These are phyloP conservation scores for Penaeus japonicus DNA, from an alignment of 1,140 invertebrate genomes.

Conservation along the genomic window DNA sequence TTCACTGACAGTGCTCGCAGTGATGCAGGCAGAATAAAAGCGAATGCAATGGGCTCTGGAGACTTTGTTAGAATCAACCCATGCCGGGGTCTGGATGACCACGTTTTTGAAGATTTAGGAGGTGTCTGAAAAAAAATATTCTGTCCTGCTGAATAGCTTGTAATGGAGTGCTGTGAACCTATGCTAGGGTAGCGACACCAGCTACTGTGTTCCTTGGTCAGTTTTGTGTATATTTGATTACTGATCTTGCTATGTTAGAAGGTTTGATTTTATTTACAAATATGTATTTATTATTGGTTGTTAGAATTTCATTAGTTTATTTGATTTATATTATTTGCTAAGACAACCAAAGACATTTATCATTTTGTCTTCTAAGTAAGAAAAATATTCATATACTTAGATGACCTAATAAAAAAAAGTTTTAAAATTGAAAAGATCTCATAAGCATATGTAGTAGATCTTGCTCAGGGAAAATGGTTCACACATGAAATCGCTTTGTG, in stretches of 20 bases:
- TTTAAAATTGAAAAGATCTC: too few relatives aligned
- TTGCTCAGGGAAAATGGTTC: too few relatives aligned
- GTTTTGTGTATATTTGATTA: slow-evolving; percentile 38
- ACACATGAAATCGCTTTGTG: too few relatives aligned
- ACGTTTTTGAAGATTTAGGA: slow-evolving; percentile 54
- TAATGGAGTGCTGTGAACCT: slow-evolving; percentile 52
- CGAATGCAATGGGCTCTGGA: slow-evolving; percentile 40
- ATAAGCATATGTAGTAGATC: too few relatives aligned
- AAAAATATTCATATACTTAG: too few relatives aligned
- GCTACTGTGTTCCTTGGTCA: slow-evolving; percentile 44
- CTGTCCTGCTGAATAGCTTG: slow-evolving; percentile 40
- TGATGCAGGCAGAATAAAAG: slow-evolving; percentile 38
- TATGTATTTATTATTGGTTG: slow-evolving; percentile 45
- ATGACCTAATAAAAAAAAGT: too few relatives aligned
- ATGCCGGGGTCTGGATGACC: slow-evolving; percentile 48
- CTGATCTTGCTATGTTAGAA: slow-evolving; percentile 18
- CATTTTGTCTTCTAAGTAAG: neutral
- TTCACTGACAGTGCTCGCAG: slow-evolving; percentile 36
- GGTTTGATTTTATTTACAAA: slow-evolving; percentile 47
- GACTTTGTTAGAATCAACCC: slow-evolving; percentile 45
- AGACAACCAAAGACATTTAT: slow-evolving; percentile 42
- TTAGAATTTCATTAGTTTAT: slow-evolving; percentile 11
- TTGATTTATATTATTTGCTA: slow-evolving; percentile 15
- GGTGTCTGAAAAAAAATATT: slow-evolving; percentile 49
- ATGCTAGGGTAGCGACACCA: slow-evolving; percentile 41